These are phyloP conservation scores for Turdus rufiventris DNA, from an alignment of 2,113 vertebrate genomes.

Conservation along the genomic window DNA sequence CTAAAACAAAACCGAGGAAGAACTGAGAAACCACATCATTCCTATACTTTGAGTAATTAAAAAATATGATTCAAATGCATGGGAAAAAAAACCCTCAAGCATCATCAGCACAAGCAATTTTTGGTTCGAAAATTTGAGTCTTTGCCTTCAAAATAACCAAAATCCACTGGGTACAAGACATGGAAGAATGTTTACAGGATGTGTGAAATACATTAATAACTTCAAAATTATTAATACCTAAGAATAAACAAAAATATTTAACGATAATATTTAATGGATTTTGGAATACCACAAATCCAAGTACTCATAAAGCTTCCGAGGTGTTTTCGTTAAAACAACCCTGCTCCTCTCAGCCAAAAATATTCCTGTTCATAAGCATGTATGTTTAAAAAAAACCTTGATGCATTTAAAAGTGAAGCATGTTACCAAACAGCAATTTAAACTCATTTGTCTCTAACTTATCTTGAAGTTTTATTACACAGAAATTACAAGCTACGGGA, in stretches of 20 bases:
- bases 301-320: not conserved
- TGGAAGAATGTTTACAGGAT: not conserved
- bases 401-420: not conserved
- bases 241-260: not conserved
- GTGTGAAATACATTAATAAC: not conserved
- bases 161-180: not conserved
- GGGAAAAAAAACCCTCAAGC: rapidly evolving
- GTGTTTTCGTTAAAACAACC: not conserved
- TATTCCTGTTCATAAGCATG: not conserved
- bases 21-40: not conserved
- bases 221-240: not conserved
- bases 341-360: not conserved
- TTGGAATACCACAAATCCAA: not conserved
- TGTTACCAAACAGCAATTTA: not conserved
- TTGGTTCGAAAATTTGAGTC: not conserved
- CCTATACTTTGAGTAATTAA: not conserved
- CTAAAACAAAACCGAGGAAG: not conserved
- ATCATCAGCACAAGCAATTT: not conserved
- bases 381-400: not conserved
- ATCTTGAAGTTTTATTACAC: not conserved
- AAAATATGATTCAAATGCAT: not conserved
- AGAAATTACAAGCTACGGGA: not conserved
- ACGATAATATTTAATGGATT: not conserved
- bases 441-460: not conserved
- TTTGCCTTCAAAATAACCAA: not conserved